Evolutionary conservation across 2,113 vertebrate genomes (phyloP).

Genomic region (Saguinus midas): DNA sequence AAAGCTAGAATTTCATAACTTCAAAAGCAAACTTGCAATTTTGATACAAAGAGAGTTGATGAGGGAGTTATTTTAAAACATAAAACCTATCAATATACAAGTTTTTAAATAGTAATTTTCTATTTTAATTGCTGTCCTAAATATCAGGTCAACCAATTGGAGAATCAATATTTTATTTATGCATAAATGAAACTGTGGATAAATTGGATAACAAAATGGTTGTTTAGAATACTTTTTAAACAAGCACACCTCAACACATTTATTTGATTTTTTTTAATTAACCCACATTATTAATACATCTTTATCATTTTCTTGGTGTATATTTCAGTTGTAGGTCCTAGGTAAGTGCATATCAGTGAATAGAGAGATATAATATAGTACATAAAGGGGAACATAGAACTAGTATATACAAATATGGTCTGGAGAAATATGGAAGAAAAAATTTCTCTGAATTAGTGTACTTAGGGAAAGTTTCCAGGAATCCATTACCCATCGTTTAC

Average conservation of each 20-base stretch:
- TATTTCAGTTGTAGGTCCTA: not conserved
- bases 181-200: not conserved
- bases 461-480: not conserved
- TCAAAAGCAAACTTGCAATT: not conserved
- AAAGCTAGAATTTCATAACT: not conserved
- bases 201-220: not conserved
- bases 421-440: not conserved
- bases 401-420: not conserved
- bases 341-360: not conserved
- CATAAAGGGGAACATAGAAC: not conserved
- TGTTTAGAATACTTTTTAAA: not conserved
- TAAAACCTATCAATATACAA: not conserved
- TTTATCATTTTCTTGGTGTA: not conserved
- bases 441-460: not conserved
- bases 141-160: not conserved
- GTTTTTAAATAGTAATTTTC: not conserved
- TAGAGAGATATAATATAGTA: not conserved
- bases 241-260: not conserved
- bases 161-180: not conserved
- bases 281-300: not conserved
- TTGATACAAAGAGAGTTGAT: not conserved
- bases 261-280: constrained; percentile 1
- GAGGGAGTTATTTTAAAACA: not conserved
- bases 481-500: not conserved
- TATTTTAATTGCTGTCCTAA: not conserved